Evolutionary conservation across 2,888 invertebrate species (phyloP), one percentile per base, ranked within the genome.

Genomic region (Nemotelus nigrinus): DNA sequence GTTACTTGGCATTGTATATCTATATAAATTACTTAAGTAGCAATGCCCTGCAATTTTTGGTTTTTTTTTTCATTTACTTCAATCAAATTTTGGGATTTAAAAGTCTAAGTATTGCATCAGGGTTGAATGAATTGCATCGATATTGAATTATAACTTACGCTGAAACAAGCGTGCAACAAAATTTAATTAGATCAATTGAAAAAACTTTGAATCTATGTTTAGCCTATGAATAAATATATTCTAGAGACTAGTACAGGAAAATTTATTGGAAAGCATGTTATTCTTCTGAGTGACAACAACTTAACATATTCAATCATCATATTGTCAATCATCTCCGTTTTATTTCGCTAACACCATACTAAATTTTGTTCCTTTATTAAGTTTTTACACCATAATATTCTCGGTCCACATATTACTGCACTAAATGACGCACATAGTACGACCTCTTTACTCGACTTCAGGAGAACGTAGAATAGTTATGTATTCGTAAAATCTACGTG

Each of bases 241-340:
- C 39, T n/a, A n/a, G 44, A 39, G 67, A 67, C 67, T 67, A 67
- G 67, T 10, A 50, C 67, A 67, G 48, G 50, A 47, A 47, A 3
- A 67, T 48, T 25, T 25, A 67, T 67, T 25, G n/a, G 48, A 48
- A 48, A 67, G 25, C 39, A 65, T 48, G 48, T 48, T 25, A 25
- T 44, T 67, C 48, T 48, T 3, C 48, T 3, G 48, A 4, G 48
- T 67, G 47, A n/a, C 50, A 47, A 48, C 45, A 67, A 48, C 44
- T 10, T 50, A 65, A 8, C 3, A 57, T 6, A 25, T 8, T 25
- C 57, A 57, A 25, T 25, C 57, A 25, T 25, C 57, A 3, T 57
- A 53, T 57, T 25, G 3, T 57, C 10, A 25, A 25, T 57, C 25
- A 58, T n/a, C 58, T 10, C n/a, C 41, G 41, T 60, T 60, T 41